These are phyloP conservation scores for Trachelus iudaicus DNA, from an alignment of 2,888 invertebrate genomes.

Conservation along the genomic window DNA sequence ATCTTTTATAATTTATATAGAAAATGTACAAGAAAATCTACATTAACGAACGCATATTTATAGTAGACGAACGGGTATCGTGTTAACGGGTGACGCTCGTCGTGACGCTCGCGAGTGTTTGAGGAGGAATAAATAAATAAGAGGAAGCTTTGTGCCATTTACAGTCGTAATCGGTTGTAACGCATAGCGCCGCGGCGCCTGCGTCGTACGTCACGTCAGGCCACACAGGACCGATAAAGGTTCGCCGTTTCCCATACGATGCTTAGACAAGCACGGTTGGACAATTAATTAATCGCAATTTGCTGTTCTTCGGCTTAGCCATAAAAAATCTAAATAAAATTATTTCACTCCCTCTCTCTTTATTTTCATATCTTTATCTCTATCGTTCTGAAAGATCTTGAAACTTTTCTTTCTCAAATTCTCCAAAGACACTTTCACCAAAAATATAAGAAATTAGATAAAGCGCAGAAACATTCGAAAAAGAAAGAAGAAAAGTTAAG, in stretches of 20 bases:
- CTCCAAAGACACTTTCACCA: neutral
- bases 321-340: neutral
- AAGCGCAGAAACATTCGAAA: neutral
- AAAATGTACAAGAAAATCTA: conserved; percentile 65
- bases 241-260: neutral
- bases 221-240: neutral
- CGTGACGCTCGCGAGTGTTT: conserved; percentile 39
- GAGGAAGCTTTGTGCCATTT: conserved; percentile 27
- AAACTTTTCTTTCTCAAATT: neutral
- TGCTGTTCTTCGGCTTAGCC: neutral
- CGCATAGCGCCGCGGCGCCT: neutral
- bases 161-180: conserved; percentile 10
- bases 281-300: neutral
- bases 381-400: neutral
- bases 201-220: neutral
- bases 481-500: neutral
- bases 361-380: neutral
- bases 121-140: conserved; percentile 48
- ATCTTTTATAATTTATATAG: conserved; percentile 51
- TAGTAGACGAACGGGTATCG: conserved; percentile 10
- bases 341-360: neutral
- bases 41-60: conserved; percentile 56
- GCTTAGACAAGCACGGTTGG: neutral
- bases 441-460: neutral
- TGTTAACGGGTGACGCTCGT: neutral